Percentiles rank a stretch among this genome's conserved stretches.
These are phyloP conservation scores for Stercorarius parasiticus DNA, from an alignment of 2,113 vertebrate genomes.

Conservation along the genomic window DNA sequence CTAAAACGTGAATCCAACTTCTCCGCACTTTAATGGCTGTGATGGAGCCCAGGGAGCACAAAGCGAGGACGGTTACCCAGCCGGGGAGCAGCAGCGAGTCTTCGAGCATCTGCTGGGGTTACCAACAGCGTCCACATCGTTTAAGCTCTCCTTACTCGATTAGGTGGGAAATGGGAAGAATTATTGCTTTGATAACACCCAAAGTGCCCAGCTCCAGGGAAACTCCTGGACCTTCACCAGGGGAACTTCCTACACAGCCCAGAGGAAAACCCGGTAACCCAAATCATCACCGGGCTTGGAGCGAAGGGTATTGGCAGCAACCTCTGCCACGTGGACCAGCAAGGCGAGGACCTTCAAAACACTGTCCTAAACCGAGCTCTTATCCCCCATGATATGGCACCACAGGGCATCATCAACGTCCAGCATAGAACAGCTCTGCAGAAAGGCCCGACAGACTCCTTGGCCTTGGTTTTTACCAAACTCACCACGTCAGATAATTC, in stretches of 20 bases:
- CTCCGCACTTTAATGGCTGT: accelerated
- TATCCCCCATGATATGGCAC: accelerated
- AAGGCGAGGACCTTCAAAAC: not conserved
- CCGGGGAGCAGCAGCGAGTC: not conserved
- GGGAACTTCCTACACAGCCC: not conserved
- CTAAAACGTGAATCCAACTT: not conserved
- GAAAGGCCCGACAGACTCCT: not conserved
- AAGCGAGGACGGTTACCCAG: not conserved
- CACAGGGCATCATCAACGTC: not conserved
- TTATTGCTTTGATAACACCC: not conserved
- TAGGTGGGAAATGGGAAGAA: not conserved
- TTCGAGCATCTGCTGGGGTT: not conserved
- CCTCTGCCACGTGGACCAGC: no score
- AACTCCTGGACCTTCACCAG: not conserved
- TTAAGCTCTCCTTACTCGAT: not conserved
- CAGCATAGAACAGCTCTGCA: not conserved
- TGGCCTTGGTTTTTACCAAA: not conserved
- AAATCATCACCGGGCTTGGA: not conserved
- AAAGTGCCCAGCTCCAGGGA: not conserved
- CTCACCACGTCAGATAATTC: not conserved
- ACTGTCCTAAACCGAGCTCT: not conserved
- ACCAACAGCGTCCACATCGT: accelerated
- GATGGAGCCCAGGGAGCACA: not conserved
- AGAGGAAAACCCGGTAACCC: not conserved
- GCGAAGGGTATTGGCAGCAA: not conserved